Evolutionary conservation across 2,113 vertebrate species (phyloP).

Genomic region (Lethenteron reissneri): DNA sequence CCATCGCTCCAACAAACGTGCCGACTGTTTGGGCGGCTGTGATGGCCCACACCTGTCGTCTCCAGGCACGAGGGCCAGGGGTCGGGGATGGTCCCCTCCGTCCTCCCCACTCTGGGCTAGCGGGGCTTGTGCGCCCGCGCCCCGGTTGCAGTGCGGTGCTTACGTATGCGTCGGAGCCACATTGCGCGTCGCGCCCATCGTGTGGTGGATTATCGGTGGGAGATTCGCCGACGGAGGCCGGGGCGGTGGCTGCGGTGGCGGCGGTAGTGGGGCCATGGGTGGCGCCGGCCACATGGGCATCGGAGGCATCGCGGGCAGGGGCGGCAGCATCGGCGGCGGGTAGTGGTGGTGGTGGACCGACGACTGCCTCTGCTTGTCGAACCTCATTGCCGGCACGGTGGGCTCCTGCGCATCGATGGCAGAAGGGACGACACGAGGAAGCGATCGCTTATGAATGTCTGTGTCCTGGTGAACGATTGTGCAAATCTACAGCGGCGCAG

Average conservation of each 20-base stretch:
- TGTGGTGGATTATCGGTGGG: no score
- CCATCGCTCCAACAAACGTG: no score
- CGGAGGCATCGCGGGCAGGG: constrained; percentile 12
- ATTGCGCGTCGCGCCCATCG: no score
- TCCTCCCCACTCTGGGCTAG: no score
- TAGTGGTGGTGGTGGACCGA: constrained; percentile 48
- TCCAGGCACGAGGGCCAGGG: no score
- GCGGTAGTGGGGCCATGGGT: constrained; percentile 14
- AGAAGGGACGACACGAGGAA: constrained; percentile 9
- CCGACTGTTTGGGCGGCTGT: no score
- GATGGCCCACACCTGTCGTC: no score
- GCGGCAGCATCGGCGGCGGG: constrained; percentile 11
- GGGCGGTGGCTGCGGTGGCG: neutral
- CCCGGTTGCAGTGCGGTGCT: no score
- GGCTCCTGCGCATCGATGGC: constrained; percentile 18
- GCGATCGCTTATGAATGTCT: neutral
- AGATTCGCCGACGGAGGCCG: no score
- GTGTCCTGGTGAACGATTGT: neutral
- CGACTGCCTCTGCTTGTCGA: constrained; percentile 20
- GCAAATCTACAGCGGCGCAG: neutral
- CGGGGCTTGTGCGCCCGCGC: no score
- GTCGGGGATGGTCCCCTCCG: no score
- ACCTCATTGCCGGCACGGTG: constrained; percentile 13
- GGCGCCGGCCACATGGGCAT: constrained; percentile 9
- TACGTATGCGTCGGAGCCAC: no score